Percentiles rank a stretch among this genome's conserved stretches.
Evolutionary conservation across 2,888 invertebrate genomes (phyloP).

Genomic region (Perizoma affinitatum): DNA sequence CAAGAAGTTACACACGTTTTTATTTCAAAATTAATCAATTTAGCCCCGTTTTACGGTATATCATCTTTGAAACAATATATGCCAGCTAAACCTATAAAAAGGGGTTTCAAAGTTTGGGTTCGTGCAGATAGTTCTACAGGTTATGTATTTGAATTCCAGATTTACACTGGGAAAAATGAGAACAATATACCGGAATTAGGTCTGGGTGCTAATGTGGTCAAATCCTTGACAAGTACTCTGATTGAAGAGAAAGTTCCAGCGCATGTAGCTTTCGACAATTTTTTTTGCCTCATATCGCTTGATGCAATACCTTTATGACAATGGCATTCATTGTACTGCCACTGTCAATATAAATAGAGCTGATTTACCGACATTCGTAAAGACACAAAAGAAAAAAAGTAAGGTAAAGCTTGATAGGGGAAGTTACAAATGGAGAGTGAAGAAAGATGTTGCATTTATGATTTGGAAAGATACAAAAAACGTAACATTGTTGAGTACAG

Average conservation of each 20-base stretch:
- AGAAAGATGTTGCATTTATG: slow-evolving; percentile 24
- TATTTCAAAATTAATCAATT: no score
- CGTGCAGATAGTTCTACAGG: slow-evolving; percentile 30
- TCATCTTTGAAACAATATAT: slow-evolving; percentile 42
- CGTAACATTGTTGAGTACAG: slow-evolving; percentile 16
- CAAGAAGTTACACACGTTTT: no score
- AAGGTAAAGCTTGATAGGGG: slow-evolving; percentile 24
- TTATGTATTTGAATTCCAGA: slow-evolving; percentile 31
- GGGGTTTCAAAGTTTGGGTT: slow-evolving; percentile 45
- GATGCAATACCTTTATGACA: slow-evolving; percentile 25
- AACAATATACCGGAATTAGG: slow-evolving; percentile 20
- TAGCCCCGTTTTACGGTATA: no score
- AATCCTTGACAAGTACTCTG: slow-evolving; percentile 24
- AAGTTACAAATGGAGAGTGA: slow-evolving; percentile 28
- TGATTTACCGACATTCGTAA: slow-evolving; percentile 32
- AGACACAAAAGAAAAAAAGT: slow-evolving; percentile 17
- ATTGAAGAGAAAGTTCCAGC: slow-evolving; percentile 31
- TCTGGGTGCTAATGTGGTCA: slow-evolving; percentile 26
- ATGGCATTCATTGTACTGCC: slow-evolving; percentile 29
- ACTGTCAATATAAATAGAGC: slow-evolving; percentile 30
- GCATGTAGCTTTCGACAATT: slow-evolving; percentile 26
- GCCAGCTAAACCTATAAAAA: slow-evolving; percentile 44
- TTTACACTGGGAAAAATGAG: slow-evolving; percentile 21
- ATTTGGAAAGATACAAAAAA: slow-evolving; percentile 22
- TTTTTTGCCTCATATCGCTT: slow-evolving; percentile 27